phyloP scores from a whole-genome alignment of 1,140 invertebrate genomes.

The Dreissena polymorpha region DNA sequence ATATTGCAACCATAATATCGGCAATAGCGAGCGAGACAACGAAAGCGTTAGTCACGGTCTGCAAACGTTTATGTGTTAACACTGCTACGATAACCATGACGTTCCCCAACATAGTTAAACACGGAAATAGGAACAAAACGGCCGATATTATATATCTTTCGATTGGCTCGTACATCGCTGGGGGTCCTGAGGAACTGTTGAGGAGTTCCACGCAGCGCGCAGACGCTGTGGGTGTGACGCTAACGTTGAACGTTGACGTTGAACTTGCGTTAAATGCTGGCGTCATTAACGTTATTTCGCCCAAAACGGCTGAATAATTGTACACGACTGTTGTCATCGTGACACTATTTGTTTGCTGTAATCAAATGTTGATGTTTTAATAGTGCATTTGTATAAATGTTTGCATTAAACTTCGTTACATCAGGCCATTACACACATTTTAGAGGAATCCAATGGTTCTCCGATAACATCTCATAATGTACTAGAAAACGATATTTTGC shows the following conservation, averaged over 20 bases:
- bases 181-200: slow-evolving; percentile 1
- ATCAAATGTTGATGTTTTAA: too few species aligned
- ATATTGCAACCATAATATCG: slow-evolving; percentile 91
- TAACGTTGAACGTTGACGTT: not conserved
- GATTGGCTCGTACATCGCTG: slow-evolving; percentile 10
- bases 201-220: slow-evolving; percentile 17
- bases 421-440: too few species aligned
- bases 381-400: too few species aligned
- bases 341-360: too few species aligned
- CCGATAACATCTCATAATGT: too few species aligned
- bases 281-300: too few species aligned
- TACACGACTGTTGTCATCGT: too few species aligned
- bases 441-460: too few species aligned
- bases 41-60: slow-evolving; percentile 96
- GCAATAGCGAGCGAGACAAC: slow-evolving; percentile 96
- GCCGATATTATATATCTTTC: slow-evolving; percentile 31
- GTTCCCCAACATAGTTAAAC: slow-evolving; percentile 84
- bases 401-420: too few species aligned
- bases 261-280: not conserved
- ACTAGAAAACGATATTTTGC: too few species aligned
- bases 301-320: too few species aligned
- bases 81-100: slow-evolving; percentile 95
- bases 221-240: not conserved
- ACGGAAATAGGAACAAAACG: slow-evolving; percentile 68
- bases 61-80: slow-evolving; percentile 83